A percentile compares a stretch with the other conserved stretches of the same genome.
phyloP scores from a whole-genome alignment of 2,797 vertebrate species.

The Coccyzus lansbergi region DNA sequence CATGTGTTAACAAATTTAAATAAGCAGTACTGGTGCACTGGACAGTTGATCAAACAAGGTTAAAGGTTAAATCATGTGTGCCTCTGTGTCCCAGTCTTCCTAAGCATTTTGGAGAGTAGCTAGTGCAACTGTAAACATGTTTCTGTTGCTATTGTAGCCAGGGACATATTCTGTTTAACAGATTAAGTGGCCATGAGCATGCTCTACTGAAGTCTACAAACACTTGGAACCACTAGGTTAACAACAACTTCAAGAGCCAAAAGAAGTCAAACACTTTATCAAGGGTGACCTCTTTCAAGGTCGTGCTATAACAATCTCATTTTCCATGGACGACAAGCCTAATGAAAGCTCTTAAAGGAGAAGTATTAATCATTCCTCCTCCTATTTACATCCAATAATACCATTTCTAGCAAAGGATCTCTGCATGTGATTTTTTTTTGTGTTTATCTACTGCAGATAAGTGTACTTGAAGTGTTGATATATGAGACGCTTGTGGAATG shows the following conservation, averaged over 20 bases:
- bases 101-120: background rate
- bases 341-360: background rate
- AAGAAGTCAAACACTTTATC: background rate
- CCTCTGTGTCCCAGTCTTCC: background rate
- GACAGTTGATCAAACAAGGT: background rate
- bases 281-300: background rate
- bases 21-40: background rate
- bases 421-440: background rate
- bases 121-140: background rate
- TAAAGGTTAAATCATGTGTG: background rate
- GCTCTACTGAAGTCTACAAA: background rate
- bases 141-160: background rate
- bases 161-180: background rate
- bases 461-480: background rate
- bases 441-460: background rate
- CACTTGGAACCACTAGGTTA: background rate
- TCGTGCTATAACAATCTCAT: background rate
- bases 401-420: slow-evolving; percentile 15
- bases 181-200: background rate
- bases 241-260: background rate
- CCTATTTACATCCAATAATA: background rate
- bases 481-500: background rate
- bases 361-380: background rate
- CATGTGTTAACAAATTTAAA: background rate
- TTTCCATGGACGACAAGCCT: background rate